A percentile compares a stretch with the other conserved stretches of the same genome.
Evolutionary conservation across 2,113 vertebrate species (phyloP).

Genomic region (Puma concolor): DNA sequence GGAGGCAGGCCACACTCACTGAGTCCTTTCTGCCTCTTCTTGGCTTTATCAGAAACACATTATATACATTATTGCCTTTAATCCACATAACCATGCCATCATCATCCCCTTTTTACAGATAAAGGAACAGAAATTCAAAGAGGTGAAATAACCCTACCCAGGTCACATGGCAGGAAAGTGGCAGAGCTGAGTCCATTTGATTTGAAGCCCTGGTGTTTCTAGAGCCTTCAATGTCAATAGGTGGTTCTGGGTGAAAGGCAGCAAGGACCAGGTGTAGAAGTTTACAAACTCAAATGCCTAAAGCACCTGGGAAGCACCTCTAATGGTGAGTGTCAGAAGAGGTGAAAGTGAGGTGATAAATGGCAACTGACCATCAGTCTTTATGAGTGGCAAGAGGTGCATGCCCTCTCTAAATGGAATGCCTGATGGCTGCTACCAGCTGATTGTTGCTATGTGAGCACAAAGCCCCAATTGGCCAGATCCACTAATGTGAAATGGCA

Average conservation of each 20-base stretch:
- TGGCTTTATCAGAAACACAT: not conserved
- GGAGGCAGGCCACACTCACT: not conserved
- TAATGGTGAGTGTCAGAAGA: not conserved
- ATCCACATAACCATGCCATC: not conserved
- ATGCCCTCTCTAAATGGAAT: not conserved
- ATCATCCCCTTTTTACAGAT: constrained; percentile 2
- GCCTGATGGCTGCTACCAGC: not conserved
- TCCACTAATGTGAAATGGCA: not conserved
- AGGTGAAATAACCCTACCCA: not conserved
- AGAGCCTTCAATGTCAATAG: not conserved
- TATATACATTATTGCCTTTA: not conserved
- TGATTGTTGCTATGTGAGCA: not conserved
- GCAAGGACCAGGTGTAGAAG: not conserved
- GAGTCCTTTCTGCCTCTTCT: not conserved
- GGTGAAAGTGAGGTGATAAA: not conserved
- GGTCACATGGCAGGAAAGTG: not conserved
- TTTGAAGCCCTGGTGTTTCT: not conserved
- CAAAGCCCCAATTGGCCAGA: not conserved
- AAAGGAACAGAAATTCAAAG: not conserved
- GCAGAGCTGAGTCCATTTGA: not conserved
- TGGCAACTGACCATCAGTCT: not conserved
- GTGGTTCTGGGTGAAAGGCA: not conserved
- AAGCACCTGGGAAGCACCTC: not conserved
- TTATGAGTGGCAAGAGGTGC: not conserved
- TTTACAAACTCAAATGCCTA: not conserved